Evolutionary conservation across 1,140 invertebrate genomes (phyloP).

Genomic region (fruit fly (Drosophila melanogaster)): Release_6_plus_ISO1_MT NT_033779.5:12763001-12763500

Average conservation of each 20-base stretch:
- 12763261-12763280: conserved; percentile 82
- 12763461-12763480: conserved; percentile 8
- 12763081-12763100: neutral
- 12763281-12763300: conserved; percentile 71
- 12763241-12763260: conserved; percentile 59
- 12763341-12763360: neutral
- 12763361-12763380: conserved; percentile 73
- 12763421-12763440: conserved; percentile 13
- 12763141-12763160: conserved; percentile 69
- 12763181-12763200: conserved; percentile 45
- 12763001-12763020: neutral
- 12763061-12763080: too few species aligned
- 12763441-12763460: neutral
- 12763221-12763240: conserved; percentile 11
- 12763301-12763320: conserved; percentile 51
- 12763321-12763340: conserved; percentile 21
- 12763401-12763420: conserved; percentile 69
- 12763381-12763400: conserved; percentile 72
- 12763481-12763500: conserved; percentile 47
- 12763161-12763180: conserved; percentile 63
- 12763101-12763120: conserved; percentile 22
- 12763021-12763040: neutral
- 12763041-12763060: neutral
- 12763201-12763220: conserved; percentile 16
- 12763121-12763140: conserved; percentile 35